Percentiles rank a stretch among this genome's conserved stretches.
Conservation (phyloP, 2,797 vertebrate species). For the Rhinichthys osculus region DNA sequence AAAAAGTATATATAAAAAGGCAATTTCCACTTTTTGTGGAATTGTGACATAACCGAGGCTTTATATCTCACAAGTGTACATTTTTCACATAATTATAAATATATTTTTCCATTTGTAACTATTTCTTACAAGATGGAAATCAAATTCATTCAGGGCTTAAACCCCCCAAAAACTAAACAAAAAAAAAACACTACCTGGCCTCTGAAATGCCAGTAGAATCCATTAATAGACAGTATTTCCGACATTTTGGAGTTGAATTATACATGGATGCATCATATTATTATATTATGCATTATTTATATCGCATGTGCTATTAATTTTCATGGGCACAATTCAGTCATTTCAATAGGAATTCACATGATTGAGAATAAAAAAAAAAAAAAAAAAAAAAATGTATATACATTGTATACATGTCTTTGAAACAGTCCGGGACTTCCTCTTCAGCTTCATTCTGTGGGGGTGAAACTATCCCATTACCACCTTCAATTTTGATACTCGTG, state of each 20-base stretch:
- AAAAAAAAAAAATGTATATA: too few species aligned
- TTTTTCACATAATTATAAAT: too few species aligned
- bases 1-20: not conserved
- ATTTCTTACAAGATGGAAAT: not conserved
- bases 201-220: not conserved
- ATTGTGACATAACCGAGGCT: too few species aligned
- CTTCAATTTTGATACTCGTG: constrained; percentile 96
- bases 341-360: too few species aligned
- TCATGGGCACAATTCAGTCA: too few species aligned
- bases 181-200: not conserved
- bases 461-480: constrained; percentile 88
- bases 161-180: too few species aligned
- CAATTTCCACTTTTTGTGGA: not conserved
- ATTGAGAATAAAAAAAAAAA: too few species aligned
- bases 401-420: constrained; percentile 89
- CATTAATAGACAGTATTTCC: not conserved
- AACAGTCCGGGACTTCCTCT: constrained; percentile 93
- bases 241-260: not conserved
- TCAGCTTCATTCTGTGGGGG: constrained; percentile 80
- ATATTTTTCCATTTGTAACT: too few species aligned
- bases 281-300: too few species aligned
- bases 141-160: not conserved
- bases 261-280: too few species aligned
- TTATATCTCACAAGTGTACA: too few species aligned
- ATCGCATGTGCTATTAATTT: too few species aligned